Conservation (phyloP, 2,113 vertebrate genomes). For the Leucoraja erinaceus region DNA sequence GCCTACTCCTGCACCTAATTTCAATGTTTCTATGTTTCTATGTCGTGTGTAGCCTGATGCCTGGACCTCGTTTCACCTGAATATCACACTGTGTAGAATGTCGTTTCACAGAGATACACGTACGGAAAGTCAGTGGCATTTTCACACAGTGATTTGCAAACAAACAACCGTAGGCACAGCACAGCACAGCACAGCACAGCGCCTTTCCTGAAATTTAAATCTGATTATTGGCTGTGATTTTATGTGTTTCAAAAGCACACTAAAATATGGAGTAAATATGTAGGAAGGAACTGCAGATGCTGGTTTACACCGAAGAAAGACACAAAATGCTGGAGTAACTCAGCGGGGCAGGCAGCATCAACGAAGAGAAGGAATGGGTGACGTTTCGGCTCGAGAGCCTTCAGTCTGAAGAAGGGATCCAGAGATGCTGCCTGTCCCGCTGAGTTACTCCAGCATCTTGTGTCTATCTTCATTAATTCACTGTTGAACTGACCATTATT, state of each 20-base stretch:
- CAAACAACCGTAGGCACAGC: too few relatives aligned
- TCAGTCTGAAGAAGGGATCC: too few relatives aligned
- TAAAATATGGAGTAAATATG: background rate
- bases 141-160: background rate
- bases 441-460: too few relatives aligned
- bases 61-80: background rate
- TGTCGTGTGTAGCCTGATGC: background rate
- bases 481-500: background rate
- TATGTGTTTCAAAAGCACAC: background rate
- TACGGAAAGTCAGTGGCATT: background rate
- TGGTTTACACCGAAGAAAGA: too few relatives aligned
- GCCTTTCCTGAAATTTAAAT: background rate
- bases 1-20: too few relatives aligned
- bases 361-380: too few relatives aligned
- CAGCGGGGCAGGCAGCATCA: too few relatives aligned
- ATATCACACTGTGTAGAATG: background rate
- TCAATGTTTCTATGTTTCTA: too few relatives aligned
- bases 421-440: too few relatives aligned
- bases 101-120: background rate
- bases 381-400: too few relatives aligned
- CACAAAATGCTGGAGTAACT: too few relatives aligned
- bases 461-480: background rate
- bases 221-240: background rate
- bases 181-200: background rate
- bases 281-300: too few relatives aligned